Evolutionary conservation across 2,113 vertebrate species (phyloP), one percentile per base, ranked within the genome.

Genomic region (Rhinoderma darwinii): DNA sequence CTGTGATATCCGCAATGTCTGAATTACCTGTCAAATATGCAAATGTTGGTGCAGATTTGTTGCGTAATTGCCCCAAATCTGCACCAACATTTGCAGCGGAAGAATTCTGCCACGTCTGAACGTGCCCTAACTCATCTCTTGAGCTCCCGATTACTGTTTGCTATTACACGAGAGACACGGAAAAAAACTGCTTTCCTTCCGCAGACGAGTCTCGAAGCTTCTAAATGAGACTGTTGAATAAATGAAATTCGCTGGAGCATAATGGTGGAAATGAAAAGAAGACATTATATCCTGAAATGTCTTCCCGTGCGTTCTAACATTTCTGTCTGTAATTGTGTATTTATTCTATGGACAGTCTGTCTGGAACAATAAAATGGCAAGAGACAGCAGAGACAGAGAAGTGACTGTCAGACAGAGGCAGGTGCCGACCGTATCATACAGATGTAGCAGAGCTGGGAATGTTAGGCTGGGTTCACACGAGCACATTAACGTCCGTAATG

Each of bases 171-270:
- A 8, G 54, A 81, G 37, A 30, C 78, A 63, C 44, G 30, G 54
- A 12, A 43, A 72, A n/a, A 81, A 81, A 59, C 14, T 9, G 54
- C 54, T 81, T 81, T n/a, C 78, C 20, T 3, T 63, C 76, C 1
- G 51, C 78, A n/a, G 54, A 37, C 37, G 11, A n/a, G 20, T 39
- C 43, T 70, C 43, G 3, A 30, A 50, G 81, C 61, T 37, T 32
- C 63, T 37, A 47, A 83, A 83, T 73, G 22, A 39, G 44, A 51
- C 27, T 54, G 44, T 25, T 54, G 41, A 82, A 72, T 73, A 83
- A 83, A 83, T 70, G 41, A 83, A 83, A 73, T 54, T 47, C 43
- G 25, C 61, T 54, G 82, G 41, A 83, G 82, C 82, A 83, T 83
- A 83, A 83, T 83, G 82, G 82, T n/a, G 32, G 44, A 32, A 54